A percentile compares a stretch with the other conserved stretches of the same genome.
These are phyloP conservation scores for Orientallactaga sibirica DNA, from an alignment of 2,797 vertebrate species.

Conservation along the genomic window DNA sequence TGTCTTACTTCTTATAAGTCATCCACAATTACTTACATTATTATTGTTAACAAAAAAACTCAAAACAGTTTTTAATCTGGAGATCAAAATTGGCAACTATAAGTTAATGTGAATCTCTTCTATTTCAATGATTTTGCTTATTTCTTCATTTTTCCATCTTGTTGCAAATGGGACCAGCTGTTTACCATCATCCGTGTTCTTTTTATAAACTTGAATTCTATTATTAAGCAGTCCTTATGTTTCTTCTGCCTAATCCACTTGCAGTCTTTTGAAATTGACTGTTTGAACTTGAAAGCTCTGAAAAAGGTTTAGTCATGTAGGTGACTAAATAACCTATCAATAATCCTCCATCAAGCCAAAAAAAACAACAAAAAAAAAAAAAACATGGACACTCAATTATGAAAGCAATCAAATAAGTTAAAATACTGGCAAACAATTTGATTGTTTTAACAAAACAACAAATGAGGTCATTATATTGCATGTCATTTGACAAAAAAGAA, in stretches of 20 bases:
- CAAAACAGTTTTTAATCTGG: too few relatives aligned
- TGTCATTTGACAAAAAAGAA: neutral
- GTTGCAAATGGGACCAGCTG: constrained; percentile 56
- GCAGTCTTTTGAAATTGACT: constrained; percentile 19
- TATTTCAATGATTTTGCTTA: constrained; percentile 23
- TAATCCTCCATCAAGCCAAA: constrained; percentile 22
- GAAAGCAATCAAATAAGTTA: neutral
- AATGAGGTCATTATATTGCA: neutral
- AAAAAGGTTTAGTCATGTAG: constrained; percentile 3
- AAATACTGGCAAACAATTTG: constrained; percentile 2
- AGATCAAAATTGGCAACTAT: neutral
- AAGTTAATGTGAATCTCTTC: constrained; percentile 2
- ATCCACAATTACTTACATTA: neutral
- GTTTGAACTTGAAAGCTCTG: constrained; percentile 37
- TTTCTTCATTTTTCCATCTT: constrained; percentile 27
- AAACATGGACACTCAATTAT: neutral
- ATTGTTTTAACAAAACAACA: neutral
- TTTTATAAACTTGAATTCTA: constrained; percentile 63
- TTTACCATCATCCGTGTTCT: constrained; percentile 37
- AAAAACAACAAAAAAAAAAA: neutral
- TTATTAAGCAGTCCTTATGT: constrained; percentile 55
- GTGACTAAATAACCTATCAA: constrained; percentile 52
- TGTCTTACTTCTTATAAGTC: neutral
- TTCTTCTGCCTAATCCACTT: constrained; percentile 4
- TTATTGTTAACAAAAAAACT: neutral